A percentile compares a stretch with the other conserved stretches of the same genome.
phyloP scores from a whole-genome alignment of 2,113 vertebrate genomes.

The Axis porcinus region DNA sequence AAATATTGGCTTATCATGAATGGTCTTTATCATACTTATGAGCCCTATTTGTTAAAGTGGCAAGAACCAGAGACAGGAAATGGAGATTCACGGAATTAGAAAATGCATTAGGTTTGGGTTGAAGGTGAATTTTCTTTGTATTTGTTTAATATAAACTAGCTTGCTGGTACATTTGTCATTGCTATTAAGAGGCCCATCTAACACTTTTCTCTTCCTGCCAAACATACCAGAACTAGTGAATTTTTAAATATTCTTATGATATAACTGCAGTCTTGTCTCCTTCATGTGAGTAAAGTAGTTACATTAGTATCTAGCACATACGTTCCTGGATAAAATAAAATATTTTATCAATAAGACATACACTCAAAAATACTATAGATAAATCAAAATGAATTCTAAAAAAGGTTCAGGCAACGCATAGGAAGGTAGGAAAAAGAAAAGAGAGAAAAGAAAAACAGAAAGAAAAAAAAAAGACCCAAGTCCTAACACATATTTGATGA shows the following conservation, averaged over 20 bases:
- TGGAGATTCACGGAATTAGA: not conserved
- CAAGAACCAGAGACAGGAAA: constrained; percentile 1
- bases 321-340: not conserved
- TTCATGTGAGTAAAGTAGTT: not conserved
- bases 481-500: not conserved
- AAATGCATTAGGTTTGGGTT: not conserved
- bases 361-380: not conserved
- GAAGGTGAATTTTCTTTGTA: not conserved
- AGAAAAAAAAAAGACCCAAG: not conserved
- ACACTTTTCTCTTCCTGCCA: not conserved
- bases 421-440: not conserved
- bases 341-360: not conserved
- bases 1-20: constrained; percentile 71
- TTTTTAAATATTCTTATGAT: not conserved
- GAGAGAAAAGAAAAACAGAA: not conserved
- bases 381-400: not conserved
- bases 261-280: not conserved
- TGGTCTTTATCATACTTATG: constrained; percentile 49
- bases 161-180: not conserved
- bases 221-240: not conserved
- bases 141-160: not conserved
- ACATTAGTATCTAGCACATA: not conserved
- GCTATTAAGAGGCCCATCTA: not conserved
- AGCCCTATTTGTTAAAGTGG: constrained; percentile 50
- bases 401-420: not conserved